phyloP scores from a whole-genome alignment of 1,140 invertebrate species.

The Pseudachorutes palmiensis region DNA sequence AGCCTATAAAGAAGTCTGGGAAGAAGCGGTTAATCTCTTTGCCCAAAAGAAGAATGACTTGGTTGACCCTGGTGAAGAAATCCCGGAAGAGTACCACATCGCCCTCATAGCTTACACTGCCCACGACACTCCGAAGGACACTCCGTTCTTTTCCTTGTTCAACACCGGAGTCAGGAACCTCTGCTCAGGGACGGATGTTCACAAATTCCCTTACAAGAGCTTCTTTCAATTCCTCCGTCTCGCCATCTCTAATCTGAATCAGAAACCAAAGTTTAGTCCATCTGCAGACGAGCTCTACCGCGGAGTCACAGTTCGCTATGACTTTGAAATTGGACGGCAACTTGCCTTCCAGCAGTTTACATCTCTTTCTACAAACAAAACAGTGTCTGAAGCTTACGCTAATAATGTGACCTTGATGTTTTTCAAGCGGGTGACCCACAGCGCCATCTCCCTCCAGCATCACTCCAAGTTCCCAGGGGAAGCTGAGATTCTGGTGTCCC shows the following conservation, averaged over 20 bases:
- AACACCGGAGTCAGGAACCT: background rate
- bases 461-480: background rate
- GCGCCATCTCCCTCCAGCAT: background rate
- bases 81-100: conserved; percentile 8
- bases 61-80: background rate
- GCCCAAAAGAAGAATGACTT: background rate
- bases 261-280: background rate
- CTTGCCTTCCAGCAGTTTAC: background rate
- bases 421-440: background rate
- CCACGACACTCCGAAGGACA: background rate
- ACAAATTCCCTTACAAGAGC: background rate
- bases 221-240: background rate
- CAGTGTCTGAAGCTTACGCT: background rate
- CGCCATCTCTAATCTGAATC: background rate
- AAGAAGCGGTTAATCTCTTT: background rate
- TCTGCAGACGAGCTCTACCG: background rate
- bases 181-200: background rate
- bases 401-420: background rate
- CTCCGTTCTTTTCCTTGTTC: background rate
- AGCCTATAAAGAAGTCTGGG: background rate
- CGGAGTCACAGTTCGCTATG: background rate
- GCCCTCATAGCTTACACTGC: background rate
- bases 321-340: background rate
- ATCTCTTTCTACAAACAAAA: background rate
- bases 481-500: background rate